Evolutionary conservation across 1,140 invertebrate genomes (phyloP).

Genomic region (Lepidurus arcticus): DNA sequence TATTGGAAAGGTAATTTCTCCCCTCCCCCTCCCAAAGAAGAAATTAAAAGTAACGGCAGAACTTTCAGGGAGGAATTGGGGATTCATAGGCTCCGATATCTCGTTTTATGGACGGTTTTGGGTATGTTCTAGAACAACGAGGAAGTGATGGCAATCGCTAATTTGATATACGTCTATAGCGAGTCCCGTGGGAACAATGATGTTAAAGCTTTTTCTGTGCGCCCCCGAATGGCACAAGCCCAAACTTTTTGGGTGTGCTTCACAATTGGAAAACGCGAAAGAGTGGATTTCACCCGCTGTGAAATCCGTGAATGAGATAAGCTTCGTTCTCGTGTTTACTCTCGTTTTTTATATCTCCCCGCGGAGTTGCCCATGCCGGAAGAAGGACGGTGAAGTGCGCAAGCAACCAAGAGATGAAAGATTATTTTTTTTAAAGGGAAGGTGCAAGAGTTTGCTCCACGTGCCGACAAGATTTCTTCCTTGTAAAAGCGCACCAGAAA

Average conservation of each 20-base stretch:
- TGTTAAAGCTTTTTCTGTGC: neutral
- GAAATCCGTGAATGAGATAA: constrained; percentile 19
- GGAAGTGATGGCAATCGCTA: constrained; percentile 1
- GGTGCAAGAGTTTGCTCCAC: constrained; percentile 1
- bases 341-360: constrained; percentile 15
- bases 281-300: neutral
- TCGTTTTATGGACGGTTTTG: neutral
- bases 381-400: constrained; percentile 10
- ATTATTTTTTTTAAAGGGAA: neutral
- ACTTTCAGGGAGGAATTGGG: too few species aligned
- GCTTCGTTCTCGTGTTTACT: neutral
- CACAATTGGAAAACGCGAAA: neutral
- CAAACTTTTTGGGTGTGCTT: neutral
- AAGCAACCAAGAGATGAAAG: neutral
- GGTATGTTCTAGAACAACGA: constrained; percentile 10
- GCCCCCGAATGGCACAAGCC: neutral
- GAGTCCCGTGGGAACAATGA: neutral
- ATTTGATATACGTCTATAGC: neutral
- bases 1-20: too few species aligned
- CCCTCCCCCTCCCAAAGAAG: too few species aligned
- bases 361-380: neutral
- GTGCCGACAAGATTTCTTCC: neutral
- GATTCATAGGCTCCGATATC: neutral
- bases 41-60: too few species aligned
- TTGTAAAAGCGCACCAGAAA: neutral